These are phyloP conservation scores for Micrasema minimum DNA, from an alignment of 1,140 invertebrate genomes.

Conservation along the genomic window DNA sequence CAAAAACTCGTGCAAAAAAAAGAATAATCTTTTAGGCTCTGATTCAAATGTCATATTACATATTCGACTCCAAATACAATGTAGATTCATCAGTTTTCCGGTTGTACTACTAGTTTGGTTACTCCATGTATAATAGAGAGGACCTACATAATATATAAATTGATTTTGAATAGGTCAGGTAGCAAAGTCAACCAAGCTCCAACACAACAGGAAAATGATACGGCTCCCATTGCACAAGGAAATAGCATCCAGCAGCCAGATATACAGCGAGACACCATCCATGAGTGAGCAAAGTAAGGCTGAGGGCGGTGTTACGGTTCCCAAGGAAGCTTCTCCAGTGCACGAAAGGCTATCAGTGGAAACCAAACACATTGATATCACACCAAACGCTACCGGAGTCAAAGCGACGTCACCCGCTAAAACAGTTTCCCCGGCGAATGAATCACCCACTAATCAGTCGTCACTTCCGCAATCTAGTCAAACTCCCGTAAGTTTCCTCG, in stretches of 20 bases:
- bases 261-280: conserved; percentile 35
- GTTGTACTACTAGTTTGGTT: no score
- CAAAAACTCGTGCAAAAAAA: no score
- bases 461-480: conserved; percentile 1
- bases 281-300: conserved; percentile 30
- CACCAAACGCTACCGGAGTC: background rate
- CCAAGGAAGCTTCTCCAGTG: conserved; percentile 5
- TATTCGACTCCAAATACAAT: no score
- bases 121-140: no score
- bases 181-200: conserved; percentile 33
- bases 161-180: conserved; percentile 46
- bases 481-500: conserved; percentile 22
- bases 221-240: background rate
- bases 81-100: no score
- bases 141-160: no score
- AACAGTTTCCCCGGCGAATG: background rate
- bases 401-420: background rate
- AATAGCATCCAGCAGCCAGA: conserved; percentile 29
- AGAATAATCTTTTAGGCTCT: no score
- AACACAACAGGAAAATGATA: conserved; percentile 11
- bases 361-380: background rate
- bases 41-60: no score
- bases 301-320: background rate
- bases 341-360: background rate
- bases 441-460: background rate